Evolutionary conservation across 2,888 invertebrate genomes (phyloP).

Genomic region (Thecophora atra): DNA sequence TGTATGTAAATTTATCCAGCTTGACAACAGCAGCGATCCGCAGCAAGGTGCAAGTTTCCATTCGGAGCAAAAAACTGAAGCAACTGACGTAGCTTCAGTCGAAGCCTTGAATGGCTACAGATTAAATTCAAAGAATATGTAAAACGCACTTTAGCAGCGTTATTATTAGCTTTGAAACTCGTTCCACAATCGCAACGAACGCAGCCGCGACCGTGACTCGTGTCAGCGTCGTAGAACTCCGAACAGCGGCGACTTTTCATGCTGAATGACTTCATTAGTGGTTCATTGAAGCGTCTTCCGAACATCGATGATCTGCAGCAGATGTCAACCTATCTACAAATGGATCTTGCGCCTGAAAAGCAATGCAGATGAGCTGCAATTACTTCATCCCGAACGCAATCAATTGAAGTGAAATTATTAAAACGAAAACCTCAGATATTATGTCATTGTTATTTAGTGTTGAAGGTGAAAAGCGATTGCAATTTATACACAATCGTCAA

Average conservation of each 20-base stretch:
- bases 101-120: not conserved
- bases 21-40: no score
- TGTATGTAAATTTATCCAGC: no score
- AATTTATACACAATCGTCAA: not conserved
- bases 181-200: not conserved
- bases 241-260: not conserved
- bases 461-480: not conserved
- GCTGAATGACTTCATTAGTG: slow-evolving; percentile 20
- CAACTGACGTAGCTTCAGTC: no score
- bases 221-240: not conserved
- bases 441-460: not conserved
- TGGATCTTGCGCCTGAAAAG: no score
- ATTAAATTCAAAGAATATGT: no score
- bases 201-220: slow-evolving; percentile 11
- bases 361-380: slow-evolving; percentile 17
- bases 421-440: not conserved
- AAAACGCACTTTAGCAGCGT: no score
- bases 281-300: slow-evolving; percentile 9
- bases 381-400: slow-evolving; percentile 10
- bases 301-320: not conserved
- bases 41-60: no score
- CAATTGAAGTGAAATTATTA: slow-evolving; percentile 12
- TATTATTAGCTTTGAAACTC: no score
- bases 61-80: no score
- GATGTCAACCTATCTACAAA: not conserved